Evolutionary conservation across 1,140 invertebrate genomes (phyloP), one percentile per base, ranked within the genome.

Genomic region (Nasonia giraulti): DNA sequence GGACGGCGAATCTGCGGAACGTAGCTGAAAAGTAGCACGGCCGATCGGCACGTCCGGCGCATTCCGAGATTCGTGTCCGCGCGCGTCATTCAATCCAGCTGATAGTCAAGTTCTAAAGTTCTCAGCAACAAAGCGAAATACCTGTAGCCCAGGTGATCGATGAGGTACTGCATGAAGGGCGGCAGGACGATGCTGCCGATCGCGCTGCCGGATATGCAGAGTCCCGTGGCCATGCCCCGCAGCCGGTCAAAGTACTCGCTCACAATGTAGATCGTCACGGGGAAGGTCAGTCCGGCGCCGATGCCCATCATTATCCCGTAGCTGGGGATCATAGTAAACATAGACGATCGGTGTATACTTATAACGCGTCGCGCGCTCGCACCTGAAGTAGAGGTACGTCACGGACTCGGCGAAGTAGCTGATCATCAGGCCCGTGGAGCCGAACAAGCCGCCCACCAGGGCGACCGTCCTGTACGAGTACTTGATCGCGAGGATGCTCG

Each of bases 381-480:
- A 97, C 96, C 96, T 96, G 87, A 97, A 92, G 88, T 96, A 97
- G 69, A 97, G 93, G 91, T 95, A 97, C 40, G 93, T 92, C 44
- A 97, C 95, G 7, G 96, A 96, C 86, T 94, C 95, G 6, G 97
- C 96, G 92, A 96, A 97, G 88, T 95, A 96, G 90, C 97, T 97
- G 68, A 96, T 90, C 86, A 98, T 96, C 94, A 98, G 96, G 68
- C 98, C 98, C 74, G 95, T 88, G 0, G 96, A 95, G 0, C 97
- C 96, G 78, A 97, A 95, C 1, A 95, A 92, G 0, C 97, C 96
- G 12, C 98, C 98, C 5, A 97, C 94, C 47, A 98, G 94, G 3
- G 97, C 97, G 8, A 98, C 97, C 2, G 95, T 96, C 44, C 96
- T 94, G 90, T 98, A 98, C n/a, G 97, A 98, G 93, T 96, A 98